Evolutionary conservation across 2,797 vertebrate genomes (phyloP).

Genomic region (Selene dorsalis): DNA sequence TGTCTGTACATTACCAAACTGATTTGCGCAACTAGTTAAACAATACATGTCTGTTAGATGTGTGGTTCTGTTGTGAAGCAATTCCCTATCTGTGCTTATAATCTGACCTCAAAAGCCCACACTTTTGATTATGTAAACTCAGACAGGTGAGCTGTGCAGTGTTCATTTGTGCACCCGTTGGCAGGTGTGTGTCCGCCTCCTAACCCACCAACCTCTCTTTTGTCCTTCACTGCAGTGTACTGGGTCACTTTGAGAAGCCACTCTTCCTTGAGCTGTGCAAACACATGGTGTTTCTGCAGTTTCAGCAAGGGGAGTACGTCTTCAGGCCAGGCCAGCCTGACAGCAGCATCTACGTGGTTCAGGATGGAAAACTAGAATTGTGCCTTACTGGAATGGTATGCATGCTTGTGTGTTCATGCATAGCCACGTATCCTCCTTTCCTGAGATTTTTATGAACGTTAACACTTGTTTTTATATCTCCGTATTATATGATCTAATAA

Average conservation of each 20-base stretch:
- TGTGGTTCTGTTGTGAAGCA: neutral
- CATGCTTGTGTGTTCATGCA: neutral
- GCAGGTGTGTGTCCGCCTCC: neutral
- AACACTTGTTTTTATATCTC: slow-evolving; percentile 18
- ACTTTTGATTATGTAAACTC: neutral
- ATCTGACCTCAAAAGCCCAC: neutral
- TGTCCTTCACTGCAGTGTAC: slow-evolving; percentile 83
- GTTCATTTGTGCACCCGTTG: neutral
- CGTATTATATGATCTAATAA: neutral
- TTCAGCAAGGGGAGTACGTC: slow-evolving; percentile 93
- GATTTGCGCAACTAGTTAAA: slow-evolving; percentile 5
- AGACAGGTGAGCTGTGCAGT: neutral
- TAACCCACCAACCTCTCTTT: slow-evolving; percentile 1
- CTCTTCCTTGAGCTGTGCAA: slow-evolving; percentile 95
- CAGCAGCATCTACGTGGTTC: slow-evolving; percentile 96
- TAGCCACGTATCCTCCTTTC: neutral
- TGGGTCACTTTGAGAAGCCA: slow-evolving; percentile 98
- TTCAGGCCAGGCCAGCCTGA: slow-evolving; percentile 94
- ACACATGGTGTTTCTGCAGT: slow-evolving; percentile 95
- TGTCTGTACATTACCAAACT: neutral
- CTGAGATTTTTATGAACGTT: slow-evolving; percentile 29
- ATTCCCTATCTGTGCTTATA: neutral
- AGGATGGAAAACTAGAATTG: slow-evolving; percentile 95
- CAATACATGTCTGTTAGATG: neutral
- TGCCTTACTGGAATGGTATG: slow-evolving; percentile 89